A percentile compares a stretch with the other conserved stretches of the same genome.
Evolutionary conservation across 2,888 invertebrate species (phyloP).

Genomic region (Operophtera brumata): DNA sequence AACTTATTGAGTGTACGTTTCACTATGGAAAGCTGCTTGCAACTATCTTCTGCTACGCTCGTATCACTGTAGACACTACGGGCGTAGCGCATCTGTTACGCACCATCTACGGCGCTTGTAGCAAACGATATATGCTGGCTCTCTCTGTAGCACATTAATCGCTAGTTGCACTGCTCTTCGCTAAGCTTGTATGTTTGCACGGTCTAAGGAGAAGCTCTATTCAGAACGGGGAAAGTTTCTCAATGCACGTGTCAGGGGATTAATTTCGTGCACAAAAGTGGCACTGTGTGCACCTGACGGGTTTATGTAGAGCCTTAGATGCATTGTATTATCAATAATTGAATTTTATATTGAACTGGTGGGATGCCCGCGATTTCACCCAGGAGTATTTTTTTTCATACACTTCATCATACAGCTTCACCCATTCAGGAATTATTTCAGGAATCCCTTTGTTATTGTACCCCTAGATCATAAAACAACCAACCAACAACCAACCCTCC

Average conservation of each 20-base stretch:
- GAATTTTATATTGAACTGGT: neutral
- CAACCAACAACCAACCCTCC: no score
- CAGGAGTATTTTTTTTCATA: no score
- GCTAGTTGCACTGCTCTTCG: neutral
- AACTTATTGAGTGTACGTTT: no score
- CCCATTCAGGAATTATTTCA: no score
- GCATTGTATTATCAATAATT: conserved; percentile 8
- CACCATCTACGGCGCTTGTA: no score
- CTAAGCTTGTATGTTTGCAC: neutral
- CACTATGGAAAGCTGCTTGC: no score
- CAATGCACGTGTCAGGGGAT: conserved; percentile 26
- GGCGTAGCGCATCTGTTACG: neutral
- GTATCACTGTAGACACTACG: neutral
- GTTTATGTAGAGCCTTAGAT: neutral
- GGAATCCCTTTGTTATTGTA: no score
- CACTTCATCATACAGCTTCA: no score
- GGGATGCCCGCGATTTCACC: no score
- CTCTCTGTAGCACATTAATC: neutral
- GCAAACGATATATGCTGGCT: no score
- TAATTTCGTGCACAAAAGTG: conserved; percentile 29
- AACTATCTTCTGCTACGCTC: neutral
- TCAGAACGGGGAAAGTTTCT: conserved; percentile 24
- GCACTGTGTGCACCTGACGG: conserved; percentile 15
- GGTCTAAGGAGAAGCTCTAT: conserved; percentile 12
- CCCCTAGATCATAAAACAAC: no score